Percentiles rank a stretch among this genome's conserved stretches.
Conservation (phyloP, 2,888 invertebrate species). For the Yponomeuta malinellus region DNA sequence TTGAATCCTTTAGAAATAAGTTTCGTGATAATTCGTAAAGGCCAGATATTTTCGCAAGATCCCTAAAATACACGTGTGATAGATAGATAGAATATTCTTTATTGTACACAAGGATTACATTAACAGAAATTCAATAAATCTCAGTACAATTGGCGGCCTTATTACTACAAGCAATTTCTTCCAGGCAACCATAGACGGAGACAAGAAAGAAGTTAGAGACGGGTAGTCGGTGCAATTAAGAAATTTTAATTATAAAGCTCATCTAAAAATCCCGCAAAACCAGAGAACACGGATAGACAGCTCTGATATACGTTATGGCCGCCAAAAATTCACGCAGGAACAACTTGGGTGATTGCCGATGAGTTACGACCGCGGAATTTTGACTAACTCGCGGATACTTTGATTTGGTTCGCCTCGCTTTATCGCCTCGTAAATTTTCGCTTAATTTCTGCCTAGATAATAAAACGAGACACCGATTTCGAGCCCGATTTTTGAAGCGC, state of each 20-base stretch:
- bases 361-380: conserved; percentile 34
- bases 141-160: too few relatives aligned
- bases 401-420: conserved; percentile 35
- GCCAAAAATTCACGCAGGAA: conserved; percentile 52
- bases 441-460: not conserved
- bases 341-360: conserved; percentile 37
- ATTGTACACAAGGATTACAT: too few relatives aligned
- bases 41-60: not conserved
- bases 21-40: not conserved
- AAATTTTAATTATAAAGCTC: too few relatives aligned
- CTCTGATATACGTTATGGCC: conserved; percentile 50
- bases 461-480: not conserved
- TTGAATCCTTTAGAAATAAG: too few relatives aligned
- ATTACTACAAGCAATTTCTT: too few relatives aligned
- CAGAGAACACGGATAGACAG: conserved; percentile 26
- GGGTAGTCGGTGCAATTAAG: too few relatives aligned
- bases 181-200: too few relatives aligned
- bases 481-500: not conserved
- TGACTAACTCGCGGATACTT: conserved; percentile 38
- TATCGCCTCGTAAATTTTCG: conserved; percentile 12
- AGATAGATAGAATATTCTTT: too few relatives aligned
- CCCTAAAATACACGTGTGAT: not conserved
- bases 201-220: too few relatives aligned
- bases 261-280: not conserved
- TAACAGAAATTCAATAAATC: too few relatives aligned